These are phyloP conservation scores for Seriola dumerili DNA, from an alignment of 2,113 vertebrate genomes.

Conservation along the genomic window DNA sequence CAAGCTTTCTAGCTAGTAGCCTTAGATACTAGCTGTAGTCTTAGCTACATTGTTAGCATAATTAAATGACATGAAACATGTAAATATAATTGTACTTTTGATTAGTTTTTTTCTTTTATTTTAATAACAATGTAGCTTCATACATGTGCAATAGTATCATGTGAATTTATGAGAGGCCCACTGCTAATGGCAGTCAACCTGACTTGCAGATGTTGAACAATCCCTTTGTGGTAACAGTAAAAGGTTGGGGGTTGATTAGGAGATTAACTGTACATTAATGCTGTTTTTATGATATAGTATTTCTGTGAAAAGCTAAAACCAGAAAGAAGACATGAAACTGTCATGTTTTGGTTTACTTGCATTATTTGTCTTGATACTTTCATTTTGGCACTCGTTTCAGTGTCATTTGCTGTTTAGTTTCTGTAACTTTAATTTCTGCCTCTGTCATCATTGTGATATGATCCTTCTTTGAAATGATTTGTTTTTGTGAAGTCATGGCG, in stretches of 20 bases:
- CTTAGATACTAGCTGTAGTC: too few species aligned
- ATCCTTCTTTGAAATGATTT: background rate
- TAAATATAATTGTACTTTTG: background rate
- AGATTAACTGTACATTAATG: background rate
- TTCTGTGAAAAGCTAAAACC: background rate
- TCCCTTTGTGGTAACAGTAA: background rate
- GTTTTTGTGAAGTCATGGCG: background rate
- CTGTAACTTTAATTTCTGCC: background rate
- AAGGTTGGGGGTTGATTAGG: background rate
- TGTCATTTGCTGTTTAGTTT: background rate
- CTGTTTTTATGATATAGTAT: background rate
- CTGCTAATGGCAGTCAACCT: background rate
- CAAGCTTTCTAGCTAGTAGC: too few species aligned
- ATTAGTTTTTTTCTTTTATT: background rate
- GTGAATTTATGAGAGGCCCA: background rate
- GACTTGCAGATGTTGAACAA: background rate
- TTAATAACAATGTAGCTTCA: conserved; percentile 11
- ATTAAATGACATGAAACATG: background rate
- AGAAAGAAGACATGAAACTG: background rate
- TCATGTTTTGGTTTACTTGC: background rate
- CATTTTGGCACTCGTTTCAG: conserved; percentile 3
- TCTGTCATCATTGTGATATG: background rate
- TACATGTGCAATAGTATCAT: conserved; percentile 29
- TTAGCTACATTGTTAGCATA: too few species aligned
- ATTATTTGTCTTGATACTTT: conserved; percentile 8